Evolutionary conservation across 2,797 vertebrate species (phyloP).

Genomic region (Sarcophilus harrisii): DNA sequence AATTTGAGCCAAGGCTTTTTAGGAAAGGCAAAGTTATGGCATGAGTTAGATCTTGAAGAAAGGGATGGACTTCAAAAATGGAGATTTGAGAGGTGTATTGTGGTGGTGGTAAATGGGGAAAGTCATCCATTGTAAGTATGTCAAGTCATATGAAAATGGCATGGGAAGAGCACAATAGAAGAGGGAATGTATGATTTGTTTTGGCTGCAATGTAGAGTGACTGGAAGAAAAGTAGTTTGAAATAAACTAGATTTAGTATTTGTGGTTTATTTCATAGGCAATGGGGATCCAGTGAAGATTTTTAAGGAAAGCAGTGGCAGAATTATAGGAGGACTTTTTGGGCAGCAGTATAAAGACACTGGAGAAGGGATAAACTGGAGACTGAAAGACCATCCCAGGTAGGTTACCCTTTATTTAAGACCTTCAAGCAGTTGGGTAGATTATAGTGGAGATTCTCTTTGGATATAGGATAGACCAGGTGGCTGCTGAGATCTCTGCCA

Average conservation of each 20-base stretch:
- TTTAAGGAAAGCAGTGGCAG: background rate
- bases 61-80: background rate
- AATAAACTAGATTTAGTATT: background rate
- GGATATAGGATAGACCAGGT: background rate
- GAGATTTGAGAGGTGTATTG: background rate
- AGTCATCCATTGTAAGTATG: background rate
- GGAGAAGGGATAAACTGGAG: background rate
- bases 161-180: background rate
- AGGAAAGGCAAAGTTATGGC: background rate
- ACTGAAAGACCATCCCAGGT: background rate
- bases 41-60: background rate
- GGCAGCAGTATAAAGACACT: background rate
- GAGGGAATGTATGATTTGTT: background rate
- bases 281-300: background rate
- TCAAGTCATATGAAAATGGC: background rate
- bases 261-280: background rate
- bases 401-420: background rate
- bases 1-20: background rate
- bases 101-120: background rate
- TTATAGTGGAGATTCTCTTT: background rate
- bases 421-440: background rate
- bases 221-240: background rate
- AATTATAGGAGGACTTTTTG: background rate
- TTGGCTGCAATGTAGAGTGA: background rate
- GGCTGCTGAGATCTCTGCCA: background rate